phyloP scores from a whole-genome alignment of 2,888 invertebrate species.

The Listrodromus nycthemerus region DNA sequence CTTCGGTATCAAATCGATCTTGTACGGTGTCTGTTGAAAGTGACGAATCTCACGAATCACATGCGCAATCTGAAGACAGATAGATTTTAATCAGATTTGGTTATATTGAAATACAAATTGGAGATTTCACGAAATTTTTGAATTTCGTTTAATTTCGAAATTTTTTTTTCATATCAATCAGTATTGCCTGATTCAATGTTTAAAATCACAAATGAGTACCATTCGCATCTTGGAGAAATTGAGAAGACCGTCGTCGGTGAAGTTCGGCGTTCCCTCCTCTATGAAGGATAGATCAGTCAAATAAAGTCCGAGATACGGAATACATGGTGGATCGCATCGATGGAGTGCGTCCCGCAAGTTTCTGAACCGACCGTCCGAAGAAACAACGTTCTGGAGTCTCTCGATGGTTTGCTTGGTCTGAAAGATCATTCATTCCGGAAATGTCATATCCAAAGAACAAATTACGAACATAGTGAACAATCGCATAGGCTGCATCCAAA shows the following conservation, averaged over 20 bases:
- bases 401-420: slow-evolving; percentile 95
- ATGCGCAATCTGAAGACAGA: slow-evolving; percentile 91
- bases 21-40: slow-evolving; percentile 96
- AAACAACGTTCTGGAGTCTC: slow-evolving; percentile 93
- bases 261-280: slow-evolving; percentile 96
- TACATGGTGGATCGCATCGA: slow-evolving; percentile 95
- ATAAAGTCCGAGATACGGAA: slow-evolving; percentile 95
- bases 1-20: slow-evolving; percentile 93
- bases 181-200: background rate
- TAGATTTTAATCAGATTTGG: slow-evolving; percentile 2
- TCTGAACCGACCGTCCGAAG: slow-evolving; percentile 95
- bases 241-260: slow-evolving; percentile 94
- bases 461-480: too few relatives aligned
- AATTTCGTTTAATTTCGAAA: too few relatives aligned
- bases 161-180: background rate
- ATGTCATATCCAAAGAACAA: too few relatives aligned
- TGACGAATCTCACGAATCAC: slow-evolving; percentile 96
- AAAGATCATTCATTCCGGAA: slow-evolving; percentile 70
- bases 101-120: background rate
- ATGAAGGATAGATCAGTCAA: slow-evolving; percentile 96
- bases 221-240: slow-evolving; percentile 98
- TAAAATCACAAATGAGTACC: slow-evolving; percentile 85
- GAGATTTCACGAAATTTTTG: too few relatives aligned
- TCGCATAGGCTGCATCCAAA: too few relatives aligned
- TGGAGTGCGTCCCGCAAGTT: slow-evolving; percentile 94